phyloP scores from a whole-genome alignment of 2,113 vertebrate genomes.

The Esox niger region DNA sequence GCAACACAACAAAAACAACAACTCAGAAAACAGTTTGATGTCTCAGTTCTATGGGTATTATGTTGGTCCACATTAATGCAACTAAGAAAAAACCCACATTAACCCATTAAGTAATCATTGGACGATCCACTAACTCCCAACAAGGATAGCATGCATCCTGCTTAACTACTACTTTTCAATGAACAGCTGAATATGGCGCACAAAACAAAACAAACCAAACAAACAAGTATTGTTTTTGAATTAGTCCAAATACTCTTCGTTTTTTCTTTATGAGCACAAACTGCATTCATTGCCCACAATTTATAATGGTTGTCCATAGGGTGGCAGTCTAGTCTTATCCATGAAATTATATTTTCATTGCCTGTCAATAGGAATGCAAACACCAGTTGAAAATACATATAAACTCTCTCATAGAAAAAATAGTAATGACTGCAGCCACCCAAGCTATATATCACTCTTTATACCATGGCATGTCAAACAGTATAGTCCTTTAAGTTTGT shows the following conservation, averaged over 20 bases:
- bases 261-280: background rate
- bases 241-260: background rate
- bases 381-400: background rate
- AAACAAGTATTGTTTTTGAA: too few species aligned
- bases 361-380: background rate
- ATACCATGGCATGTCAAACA: too few species aligned
- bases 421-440: too few species aligned
- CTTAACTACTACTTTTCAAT: conserved; percentile 52
- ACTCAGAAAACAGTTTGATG: too few species aligned
- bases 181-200: background rate
- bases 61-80: background rate
- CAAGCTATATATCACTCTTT: too few species aligned
- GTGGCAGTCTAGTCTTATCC: conserved; percentile 53
- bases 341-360: too few species aligned
- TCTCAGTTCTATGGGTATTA: background rate
- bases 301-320: conserved; percentile 40
- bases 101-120: conserved; percentile 10
- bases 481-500: too few species aligned
- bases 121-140: conserved; percentile 25
- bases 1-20: too few species aligned
- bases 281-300: background rate
- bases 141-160: conserved; percentile 23
- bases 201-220: background rate
- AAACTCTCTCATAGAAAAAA: too few species aligned
- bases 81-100: background rate